Conservation (phyloP, 2,888 invertebrate species). For the Sinohyriopsis cumingii region DNA sequence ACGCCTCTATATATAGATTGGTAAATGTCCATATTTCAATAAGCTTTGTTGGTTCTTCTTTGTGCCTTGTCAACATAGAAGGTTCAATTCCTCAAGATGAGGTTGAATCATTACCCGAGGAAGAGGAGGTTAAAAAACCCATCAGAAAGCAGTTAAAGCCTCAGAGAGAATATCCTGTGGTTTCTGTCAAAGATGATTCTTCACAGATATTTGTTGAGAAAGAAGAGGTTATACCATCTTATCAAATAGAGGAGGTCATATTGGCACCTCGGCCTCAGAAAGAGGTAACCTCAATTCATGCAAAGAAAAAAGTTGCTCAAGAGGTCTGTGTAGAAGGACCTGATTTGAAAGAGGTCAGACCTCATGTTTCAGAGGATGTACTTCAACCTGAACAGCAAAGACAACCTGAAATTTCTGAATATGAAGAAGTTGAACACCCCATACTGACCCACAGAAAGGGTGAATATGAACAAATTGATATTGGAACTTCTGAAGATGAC, state of each 20-base stretch:
- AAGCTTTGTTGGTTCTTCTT: too few species aligned
- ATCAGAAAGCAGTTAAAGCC: too few species aligned
- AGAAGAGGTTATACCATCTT: constrained; percentile 6
- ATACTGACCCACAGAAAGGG: neutral
- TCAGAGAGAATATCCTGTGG: too few species aligned
- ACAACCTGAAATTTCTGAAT: constrained; percentile 7
- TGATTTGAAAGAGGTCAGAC: constrained; percentile 5
- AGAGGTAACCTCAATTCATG: neutral
- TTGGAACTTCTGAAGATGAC: constrained; percentile 13
- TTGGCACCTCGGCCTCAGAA: neutral
- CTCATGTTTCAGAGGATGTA: neutral
- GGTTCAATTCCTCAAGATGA: too few species aligned
- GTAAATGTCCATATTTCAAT: too few species aligned
- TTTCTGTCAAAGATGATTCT: too few species aligned
- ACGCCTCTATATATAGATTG: too few species aligned
- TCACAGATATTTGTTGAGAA: too few species aligned
- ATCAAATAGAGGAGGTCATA: constrained; percentile 30
- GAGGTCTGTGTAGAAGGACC: constrained; percentile 10
- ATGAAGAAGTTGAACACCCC: neutral
- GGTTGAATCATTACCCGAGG: too few species aligned
- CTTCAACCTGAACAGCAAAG: neutral
- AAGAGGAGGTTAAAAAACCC: too few species aligned
- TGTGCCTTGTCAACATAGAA: too few species aligned
- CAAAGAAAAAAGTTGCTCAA: constrained; percentile 6
- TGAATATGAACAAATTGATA: constrained; percentile 10